These are phyloP conservation scores for Polyommatus iphigenia DNA, from an alignment of 2,888 invertebrate genomes.

Conservation along the genomic window DNA sequence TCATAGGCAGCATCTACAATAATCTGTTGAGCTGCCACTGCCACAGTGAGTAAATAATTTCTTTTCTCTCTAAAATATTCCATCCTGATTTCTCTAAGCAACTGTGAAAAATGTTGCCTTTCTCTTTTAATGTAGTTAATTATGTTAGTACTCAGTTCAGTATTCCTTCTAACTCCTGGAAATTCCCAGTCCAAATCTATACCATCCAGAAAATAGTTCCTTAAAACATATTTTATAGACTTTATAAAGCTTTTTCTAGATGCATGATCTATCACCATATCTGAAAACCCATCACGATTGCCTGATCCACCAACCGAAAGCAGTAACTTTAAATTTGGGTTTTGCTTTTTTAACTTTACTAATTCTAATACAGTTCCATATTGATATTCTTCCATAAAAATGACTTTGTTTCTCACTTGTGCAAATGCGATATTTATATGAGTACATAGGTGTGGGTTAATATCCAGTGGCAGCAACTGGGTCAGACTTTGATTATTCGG, in stretches of 20 bases:
- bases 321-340: conserved; percentile 86
- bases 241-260: conserved; percentile 83
- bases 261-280: conserved; percentile 86
- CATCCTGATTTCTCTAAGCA: conserved; percentile 85
- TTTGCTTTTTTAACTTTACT: conserved; percentile 77
- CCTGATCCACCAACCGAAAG: conserved; percentile 86
- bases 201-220: conserved; percentile 82
- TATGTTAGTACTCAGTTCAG: conserved; percentile 25
- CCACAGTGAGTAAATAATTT: conserved; percentile 85
- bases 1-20: conserved; percentile 90
- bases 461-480: conserved; percentile 76
- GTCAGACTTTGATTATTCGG: conserved; percentile 55
- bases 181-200: conserved; percentile 94
- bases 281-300: conserved; percentile 82
- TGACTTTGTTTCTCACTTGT: conserved; percentile 79
- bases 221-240: conserved; percentile 76
- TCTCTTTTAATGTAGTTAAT: conserved; percentile 63
- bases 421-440: conserved; percentile 91
- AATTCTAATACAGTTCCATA: conserved; percentile 62
- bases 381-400: conserved; percentile 75
- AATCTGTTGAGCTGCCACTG: conserved; percentile 88
- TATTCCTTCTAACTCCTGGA: conserved; percentile 79
- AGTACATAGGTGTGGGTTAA: conserved; percentile 88
- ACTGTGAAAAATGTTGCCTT: conserved; percentile 86
- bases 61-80: conserved; percentile 82